Evolutionary conservation across 1,140 invertebrate species (phyloP).

Genomic region (Conus betulinus): DNA sequence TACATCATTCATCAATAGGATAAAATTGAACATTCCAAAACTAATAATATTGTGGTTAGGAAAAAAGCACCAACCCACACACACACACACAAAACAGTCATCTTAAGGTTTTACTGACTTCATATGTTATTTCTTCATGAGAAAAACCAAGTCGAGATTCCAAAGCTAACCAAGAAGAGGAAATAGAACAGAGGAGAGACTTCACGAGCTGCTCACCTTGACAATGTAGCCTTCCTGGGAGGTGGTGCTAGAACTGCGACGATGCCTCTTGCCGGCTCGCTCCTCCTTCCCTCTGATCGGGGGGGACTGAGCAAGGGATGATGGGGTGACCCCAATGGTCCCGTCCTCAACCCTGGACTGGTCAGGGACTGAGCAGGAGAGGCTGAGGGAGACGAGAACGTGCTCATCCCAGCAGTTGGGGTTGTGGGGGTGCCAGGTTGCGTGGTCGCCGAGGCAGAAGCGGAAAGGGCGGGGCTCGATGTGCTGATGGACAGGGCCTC

Average conservation of each 20-base stretch:
- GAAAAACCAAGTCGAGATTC: no score
- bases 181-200: background rate
- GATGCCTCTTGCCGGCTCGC: constrained; percentile 49
- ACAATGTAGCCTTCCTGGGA: constrained; percentile 29
- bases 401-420: constrained; percentile 12
- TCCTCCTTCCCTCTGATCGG: constrained; percentile 36
- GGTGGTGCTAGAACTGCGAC: constrained; percentile 54
- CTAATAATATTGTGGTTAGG: no score
- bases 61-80: no score
- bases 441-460: constrained; percentile 49
- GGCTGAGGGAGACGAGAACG: constrained; percentile 10
- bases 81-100: no score
- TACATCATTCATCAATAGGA: no score
- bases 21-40: no score
- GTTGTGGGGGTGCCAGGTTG: constrained; percentile 42
- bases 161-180: background rate
- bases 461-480: constrained; percentile 45
- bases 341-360: constrained; percentile 7
- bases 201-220: constrained; percentile 6
- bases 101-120: no score
- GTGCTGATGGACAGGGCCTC: constrained; percentile 49
- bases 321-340: constrained; percentile 29
- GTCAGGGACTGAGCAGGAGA: constrained; percentile 24
- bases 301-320: constrained; percentile 44
- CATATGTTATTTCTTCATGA: no score